Percentiles rank a stretch among this genome's conserved stretches.
Evolutionary conservation across 2,113 vertebrate species (phyloP).

Genomic region (Notarius quadriscutis): DNA sequence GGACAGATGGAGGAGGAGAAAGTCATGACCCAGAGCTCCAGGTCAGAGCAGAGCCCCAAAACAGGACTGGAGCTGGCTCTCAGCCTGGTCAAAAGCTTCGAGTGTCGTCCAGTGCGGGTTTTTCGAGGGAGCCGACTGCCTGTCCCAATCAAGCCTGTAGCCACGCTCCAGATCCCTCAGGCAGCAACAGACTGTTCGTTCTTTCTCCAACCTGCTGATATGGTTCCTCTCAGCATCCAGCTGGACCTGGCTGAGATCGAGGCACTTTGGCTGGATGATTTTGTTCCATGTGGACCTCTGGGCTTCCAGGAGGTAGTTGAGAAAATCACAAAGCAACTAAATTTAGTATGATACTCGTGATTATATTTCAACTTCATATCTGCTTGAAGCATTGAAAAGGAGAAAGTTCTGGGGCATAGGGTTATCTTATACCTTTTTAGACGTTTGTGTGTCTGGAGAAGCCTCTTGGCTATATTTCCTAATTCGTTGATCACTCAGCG

Average conservation of each 20-base stretch:
- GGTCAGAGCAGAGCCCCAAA: slow-evolving; percentile 52
- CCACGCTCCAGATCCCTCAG: neutral
- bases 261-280: slow-evolving; percentile 87
- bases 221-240: slow-evolving; percentile 66
- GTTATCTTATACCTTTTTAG: neutral
- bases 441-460: neutral
- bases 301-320: slow-evolving; percentile 80
- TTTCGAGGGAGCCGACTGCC: slow-evolving; percentile 84
- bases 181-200: slow-evolving; percentile 47
- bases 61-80: slow-evolving; percentile 76
- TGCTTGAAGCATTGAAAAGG: neutral
- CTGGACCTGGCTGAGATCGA: slow-evolving; percentile 80
- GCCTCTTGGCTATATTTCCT: slow-evolving; percentile 2
- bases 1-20: slow-evolving; percentile 69
- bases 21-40: slow-evolving; percentile 47
- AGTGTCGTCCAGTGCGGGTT: slow-evolving; percentile 82
- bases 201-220: slow-evolving; percentile 56
- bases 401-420: neutral
- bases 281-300: slow-evolving; percentile 81
- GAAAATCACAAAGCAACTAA: slow-evolving; percentile 25
- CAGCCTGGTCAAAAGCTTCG: slow-evolving; percentile 75
- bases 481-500: slow-evolving; percentile 15
- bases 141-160: slow-evolving; percentile 72
- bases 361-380: neutral
- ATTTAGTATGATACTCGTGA: neutral